Evolutionary conservation across 1,140 invertebrate genomes (phyloP), one percentile per base, ranked within the genome.

Genomic region (Brachionus angularis): DNA sequence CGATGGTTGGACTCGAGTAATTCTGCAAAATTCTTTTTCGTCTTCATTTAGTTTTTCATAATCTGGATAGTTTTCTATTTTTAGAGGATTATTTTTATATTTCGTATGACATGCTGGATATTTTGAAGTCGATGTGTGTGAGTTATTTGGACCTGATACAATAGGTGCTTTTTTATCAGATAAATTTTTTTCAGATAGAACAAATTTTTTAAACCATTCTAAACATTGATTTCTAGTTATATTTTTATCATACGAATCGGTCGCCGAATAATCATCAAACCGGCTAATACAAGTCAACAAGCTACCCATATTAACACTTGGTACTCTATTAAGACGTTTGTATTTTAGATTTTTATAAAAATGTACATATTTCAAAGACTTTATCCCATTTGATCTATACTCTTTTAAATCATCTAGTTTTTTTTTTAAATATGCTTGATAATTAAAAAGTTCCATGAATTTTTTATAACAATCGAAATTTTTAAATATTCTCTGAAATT

Each of bases 181-280:
- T 10, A 47, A 7, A 29, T 47, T 67, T 46, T 50, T 46, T 23
- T 67, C 62, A 3, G 47, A 47, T 10, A 50, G 34, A 1, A 67
- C 62, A 67, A 67, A 67, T 29, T 67, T 67, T 67, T 67, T 67
- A 34, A 67, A 67, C 62, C 62, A 67, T 5, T 67, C 62, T 12
- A 67, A 12, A 23, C 53, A 58, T 34, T 23, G 21, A 2, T n/a
- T 25, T 23, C 23, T 36, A 14, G 5, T 39, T 8, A 58, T 36
- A 21, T 58, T 39, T 2, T 27, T 14, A 55, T 31, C 2, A 47
- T 42, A 42, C 10, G 10, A 10, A 16, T 42, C 39, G 10, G 10
- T 42, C 10, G 10, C 10, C 16, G 44, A 64, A 44, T 27, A 31
- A 42, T 64, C 61, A 25, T 64, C 44, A 29, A 31, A 67, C 12